Percentiles rank a stretch among this genome's conserved stretches.
Evolutionary conservation across 37 sponge, comb jelly and placozoan genomes (phyloP).

Genomic region (Chondrilla cf. caribensis): DNA sequence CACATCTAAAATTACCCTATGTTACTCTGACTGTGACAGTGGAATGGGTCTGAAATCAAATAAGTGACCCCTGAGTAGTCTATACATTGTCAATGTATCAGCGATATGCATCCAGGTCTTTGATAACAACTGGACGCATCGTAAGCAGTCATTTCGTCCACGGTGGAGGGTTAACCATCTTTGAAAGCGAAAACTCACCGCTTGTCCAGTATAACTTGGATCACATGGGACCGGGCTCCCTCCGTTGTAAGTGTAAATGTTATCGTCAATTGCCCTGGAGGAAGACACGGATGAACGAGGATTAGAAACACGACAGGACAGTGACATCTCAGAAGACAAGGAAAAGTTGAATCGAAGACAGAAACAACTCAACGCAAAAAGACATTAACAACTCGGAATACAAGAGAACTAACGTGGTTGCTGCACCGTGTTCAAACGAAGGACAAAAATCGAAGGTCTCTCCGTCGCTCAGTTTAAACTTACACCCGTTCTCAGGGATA

Average conservation of each 20-base stretch:
- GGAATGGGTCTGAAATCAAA: too few relatives aligned
- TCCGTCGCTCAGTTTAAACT: neutral
- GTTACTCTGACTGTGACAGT: too few relatives aligned
- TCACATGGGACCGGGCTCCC: neutral
- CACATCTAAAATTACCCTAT: too few relatives aligned
- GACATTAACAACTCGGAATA: too few relatives aligned
- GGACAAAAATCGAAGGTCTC: neutral
- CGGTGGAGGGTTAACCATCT: too few relatives aligned
- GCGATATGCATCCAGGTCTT: too few relatives aligned
- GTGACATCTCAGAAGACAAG: neutral
- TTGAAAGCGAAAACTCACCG: neutral
- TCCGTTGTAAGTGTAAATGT: neutral
- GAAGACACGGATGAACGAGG: neutral
- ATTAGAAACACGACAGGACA: neutral
- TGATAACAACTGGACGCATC: too few relatives aligned
- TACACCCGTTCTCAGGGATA: neutral
- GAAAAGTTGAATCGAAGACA: too few relatives aligned
- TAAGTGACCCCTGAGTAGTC: too few relatives aligned
- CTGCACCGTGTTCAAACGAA: neutral
- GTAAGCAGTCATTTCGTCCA: too few relatives aligned
- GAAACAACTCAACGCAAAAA: too few relatives aligned
- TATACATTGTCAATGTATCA: too few relatives aligned
- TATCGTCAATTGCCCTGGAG: neutral
- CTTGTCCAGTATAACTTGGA: neutral
- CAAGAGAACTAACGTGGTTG: neutral